phyloP scores from a whole-genome alignment of 2,888 invertebrate genomes.

The Amorpha juglandis region DNA sequence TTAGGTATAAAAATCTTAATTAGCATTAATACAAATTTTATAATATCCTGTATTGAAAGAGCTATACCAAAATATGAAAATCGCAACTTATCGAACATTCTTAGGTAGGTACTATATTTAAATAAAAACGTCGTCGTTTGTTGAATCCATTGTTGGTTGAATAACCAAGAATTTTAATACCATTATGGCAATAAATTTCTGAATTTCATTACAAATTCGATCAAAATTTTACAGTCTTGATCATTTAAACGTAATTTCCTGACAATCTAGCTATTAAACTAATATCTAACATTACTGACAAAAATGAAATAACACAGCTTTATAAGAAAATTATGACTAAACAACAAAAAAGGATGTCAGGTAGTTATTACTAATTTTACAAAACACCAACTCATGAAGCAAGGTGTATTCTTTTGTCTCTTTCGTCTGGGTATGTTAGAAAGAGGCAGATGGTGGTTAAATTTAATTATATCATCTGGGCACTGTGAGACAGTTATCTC shows the following conservation, averaged over 20 bases:
- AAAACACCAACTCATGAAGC: constrained; percentile 30
- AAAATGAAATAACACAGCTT: constrained; percentile 21
- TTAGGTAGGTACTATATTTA: too few species aligned
- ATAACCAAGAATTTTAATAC: neutral
- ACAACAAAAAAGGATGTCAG: constrained; percentile 25
- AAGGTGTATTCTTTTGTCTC: constrained; percentile 38
- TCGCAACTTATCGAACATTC: too few species aligned
- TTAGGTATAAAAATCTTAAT: too few species aligned
- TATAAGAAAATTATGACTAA: constrained; percentile 25
- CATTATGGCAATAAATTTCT: neutral
- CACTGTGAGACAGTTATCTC: constrained; percentile 38
- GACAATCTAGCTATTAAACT: constrained; percentile 12
- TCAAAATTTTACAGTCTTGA: constrained; percentile 4
- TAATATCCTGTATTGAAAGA: too few species aligned
- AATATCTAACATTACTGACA: constrained; percentile 20
- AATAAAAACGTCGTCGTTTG: too few species aligned
- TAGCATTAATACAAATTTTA: too few species aligned
- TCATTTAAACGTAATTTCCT: constrained; percentile 6
- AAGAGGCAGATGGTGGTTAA: constrained; percentile 51
- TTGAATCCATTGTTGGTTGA: too few species aligned
- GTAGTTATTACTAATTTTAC: constrained; percentile 25
- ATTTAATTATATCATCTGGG: constrained; percentile 71
- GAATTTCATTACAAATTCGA: constrained; percentile 10
- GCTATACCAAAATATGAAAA: too few species aligned
- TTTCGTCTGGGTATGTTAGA: constrained; percentile 45